Evolutionary conservation across 1,140 invertebrate species (phyloP).

Genomic region (Calliphora vicina): DNA sequence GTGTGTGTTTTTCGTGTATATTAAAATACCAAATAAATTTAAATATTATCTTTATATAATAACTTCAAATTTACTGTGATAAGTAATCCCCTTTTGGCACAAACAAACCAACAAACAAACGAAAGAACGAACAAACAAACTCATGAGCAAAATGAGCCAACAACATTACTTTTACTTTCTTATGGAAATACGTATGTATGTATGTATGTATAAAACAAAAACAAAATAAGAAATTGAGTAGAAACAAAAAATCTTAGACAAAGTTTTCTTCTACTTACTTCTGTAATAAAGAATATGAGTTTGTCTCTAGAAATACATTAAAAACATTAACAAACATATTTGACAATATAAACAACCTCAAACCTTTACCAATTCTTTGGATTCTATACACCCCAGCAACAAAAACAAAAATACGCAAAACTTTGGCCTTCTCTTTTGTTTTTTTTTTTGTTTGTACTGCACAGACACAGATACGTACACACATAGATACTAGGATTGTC

Average conservation of each 20-base stretch:
- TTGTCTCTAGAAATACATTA: constrained; percentile 33
- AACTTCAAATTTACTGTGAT: constrained; percentile 34
- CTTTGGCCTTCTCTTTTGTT: neutral
- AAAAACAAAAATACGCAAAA: neutral
- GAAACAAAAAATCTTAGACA: neutral
- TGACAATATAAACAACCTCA: constrained; percentile 30
- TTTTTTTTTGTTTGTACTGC: neutral
- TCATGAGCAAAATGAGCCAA: no score
- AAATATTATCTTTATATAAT: constrained; percentile 22
- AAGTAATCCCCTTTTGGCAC: constrained; percentile 31
- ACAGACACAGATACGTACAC: neutral
- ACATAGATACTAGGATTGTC: no score
- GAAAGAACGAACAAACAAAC: no score
- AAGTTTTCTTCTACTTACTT: constrained; percentile 4
- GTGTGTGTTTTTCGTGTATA: neutral
- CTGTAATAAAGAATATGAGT: constrained; percentile 16
- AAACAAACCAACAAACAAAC: neutral
- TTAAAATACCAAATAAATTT: constrained; percentile 11
- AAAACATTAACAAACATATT: constrained; percentile 33
- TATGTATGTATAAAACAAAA: neutral
- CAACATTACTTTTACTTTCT: constrained; percentile 20
- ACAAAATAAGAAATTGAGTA: neutral
- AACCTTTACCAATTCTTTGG: neutral
- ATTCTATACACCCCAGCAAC: neutral
- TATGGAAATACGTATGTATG: neutral